Conservation (phyloP, 2,888 invertebrate genomes). For the Trichacis sp. region DNA sequence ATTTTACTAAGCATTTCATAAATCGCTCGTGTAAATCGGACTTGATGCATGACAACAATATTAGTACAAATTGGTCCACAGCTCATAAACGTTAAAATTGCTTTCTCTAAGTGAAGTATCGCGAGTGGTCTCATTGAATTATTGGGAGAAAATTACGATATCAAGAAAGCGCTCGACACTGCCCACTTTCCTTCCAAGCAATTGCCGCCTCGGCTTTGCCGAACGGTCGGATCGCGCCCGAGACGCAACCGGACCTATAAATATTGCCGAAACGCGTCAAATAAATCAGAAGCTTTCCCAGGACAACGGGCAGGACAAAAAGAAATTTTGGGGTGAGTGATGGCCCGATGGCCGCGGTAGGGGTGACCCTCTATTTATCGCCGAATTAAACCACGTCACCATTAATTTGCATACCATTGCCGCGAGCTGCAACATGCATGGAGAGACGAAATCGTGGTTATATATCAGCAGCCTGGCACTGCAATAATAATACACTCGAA, state of each 20-base stretch:
- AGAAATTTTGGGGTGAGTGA: slow-evolving; percentile 62
- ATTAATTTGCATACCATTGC: slow-evolving; percentile 66
- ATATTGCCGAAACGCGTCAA: slow-evolving; percentile 67
- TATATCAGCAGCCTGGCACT: slow-evolving; percentile 20
- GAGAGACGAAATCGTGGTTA: slow-evolving; percentile 16
- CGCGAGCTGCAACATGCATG: slow-evolving; percentile 21
- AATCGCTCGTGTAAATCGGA: background rate
- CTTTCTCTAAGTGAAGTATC: slow-evolving; percentile 4
- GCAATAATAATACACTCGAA: no score
- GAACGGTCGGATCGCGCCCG: slow-evolving; percentile 46
- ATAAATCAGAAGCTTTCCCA: slow-evolving; percentile 69
- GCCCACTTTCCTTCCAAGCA: background rate
- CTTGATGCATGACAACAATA: background rate
- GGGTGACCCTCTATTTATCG: slow-evolving; percentile 68
- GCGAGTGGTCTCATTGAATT: slow-evolving; percentile 7
- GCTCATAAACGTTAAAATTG: background rate
- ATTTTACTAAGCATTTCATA: no score
- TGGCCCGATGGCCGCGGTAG: slow-evolving; percentile 61
- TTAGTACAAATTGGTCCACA: background rate
- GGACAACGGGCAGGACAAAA: slow-evolving; percentile 58
- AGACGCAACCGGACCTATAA: slow-evolving; percentile 66
- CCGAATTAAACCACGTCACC: slow-evolving; percentile 69
- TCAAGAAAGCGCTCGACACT: slow-evolving; percentile 6
- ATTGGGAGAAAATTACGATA: slow-evolving; percentile 11
- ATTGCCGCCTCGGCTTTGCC: background rate